Conservation (phyloP, 2,888 invertebrate species). For the Mycalesis mineus region DNA sequence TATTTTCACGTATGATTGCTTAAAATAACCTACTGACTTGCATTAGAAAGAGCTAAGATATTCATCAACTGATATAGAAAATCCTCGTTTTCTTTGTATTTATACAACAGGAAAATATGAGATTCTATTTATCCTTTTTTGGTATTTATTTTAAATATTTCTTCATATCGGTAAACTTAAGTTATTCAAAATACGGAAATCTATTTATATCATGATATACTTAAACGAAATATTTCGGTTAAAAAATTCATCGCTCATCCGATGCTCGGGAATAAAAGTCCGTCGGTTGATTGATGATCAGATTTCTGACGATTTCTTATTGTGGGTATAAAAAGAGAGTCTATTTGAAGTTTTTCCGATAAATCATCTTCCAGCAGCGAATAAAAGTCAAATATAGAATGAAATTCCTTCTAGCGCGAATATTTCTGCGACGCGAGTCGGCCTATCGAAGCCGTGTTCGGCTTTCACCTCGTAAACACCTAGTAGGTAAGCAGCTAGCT, state of each 20-base stretch:
- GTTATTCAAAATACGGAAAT: too few species aligned
- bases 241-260: constrained; percentile 1
- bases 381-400: constrained; percentile 12
- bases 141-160: too few species aligned
- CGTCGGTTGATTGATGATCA: constrained; percentile 17
- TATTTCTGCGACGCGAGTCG: constrained; percentile 16
- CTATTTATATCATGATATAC: not conserved
- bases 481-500: not conserved
- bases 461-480: not conserved
- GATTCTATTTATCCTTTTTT: too few species aligned
- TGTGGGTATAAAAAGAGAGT: not conserved
- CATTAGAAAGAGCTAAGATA: too few species aligned
- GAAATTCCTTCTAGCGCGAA: constrained; percentile 9
- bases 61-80: too few species aligned
- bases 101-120: too few species aligned
- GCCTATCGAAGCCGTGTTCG: constrained; percentile 3
- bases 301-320: constrained; percentile 11
- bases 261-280: constrained; percentile 7
- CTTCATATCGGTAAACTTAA: too few species aligned
- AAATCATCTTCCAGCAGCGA: constrained; percentile 2
- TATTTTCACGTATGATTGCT: too few species aligned
- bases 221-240: not conserved
- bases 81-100: too few species aligned
- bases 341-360: constrained; percentile 9
- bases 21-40: too few species aligned